A percentile compares a stretch with the other conserved stretches of the same genome.
Conservation (phyloP, 1,140 invertebrate genomes). For the Cherax quadricarinatus region DNA sequence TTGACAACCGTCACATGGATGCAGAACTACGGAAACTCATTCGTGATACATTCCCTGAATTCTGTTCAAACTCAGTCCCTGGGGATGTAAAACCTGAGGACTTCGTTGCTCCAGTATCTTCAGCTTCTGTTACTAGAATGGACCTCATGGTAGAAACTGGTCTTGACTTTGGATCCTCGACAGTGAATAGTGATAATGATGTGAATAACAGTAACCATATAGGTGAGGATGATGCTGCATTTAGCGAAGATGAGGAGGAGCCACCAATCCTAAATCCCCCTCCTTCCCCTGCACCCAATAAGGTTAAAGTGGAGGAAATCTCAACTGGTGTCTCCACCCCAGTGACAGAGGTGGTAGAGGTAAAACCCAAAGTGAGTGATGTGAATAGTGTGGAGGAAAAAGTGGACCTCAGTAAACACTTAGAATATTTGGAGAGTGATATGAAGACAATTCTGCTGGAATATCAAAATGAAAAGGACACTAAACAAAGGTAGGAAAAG, state of each 20-base stretch:
- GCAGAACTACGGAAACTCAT: slow-evolving; percentile 90
- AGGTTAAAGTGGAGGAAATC: slow-evolving; percentile 59
- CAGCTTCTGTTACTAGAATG: slow-evolving; percentile 63
- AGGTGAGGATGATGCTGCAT: slow-evolving; percentile 79
- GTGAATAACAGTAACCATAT: slow-evolving; percentile 78
- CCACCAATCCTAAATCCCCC: slow-evolving; percentile 14
- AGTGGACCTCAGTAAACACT: slow-evolving; percentile 69
- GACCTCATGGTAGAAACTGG: slow-evolving; percentile 68
- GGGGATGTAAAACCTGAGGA: slow-evolving; percentile 68
- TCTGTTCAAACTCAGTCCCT: slow-evolving; percentile 81
- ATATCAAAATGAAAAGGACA: slow-evolving; percentile 70
- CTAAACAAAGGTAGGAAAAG: slow-evolving; percentile 62
- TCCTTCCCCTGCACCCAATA: slow-evolving; percentile 20
- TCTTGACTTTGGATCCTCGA: slow-evolving; percentile 55
- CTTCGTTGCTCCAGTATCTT: slow-evolving; percentile 60
- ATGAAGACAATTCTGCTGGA: slow-evolving; percentile 68
- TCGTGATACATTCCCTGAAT: slow-evolving; percentile 93
- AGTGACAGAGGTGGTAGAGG: slow-evolving; percentile 49
- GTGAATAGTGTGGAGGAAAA: slow-evolving; percentile 64
- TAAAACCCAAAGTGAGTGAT: slow-evolving; percentile 66
- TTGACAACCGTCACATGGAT: slow-evolving; percentile 95
- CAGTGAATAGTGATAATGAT: slow-evolving; percentile 72
- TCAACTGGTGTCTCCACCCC: slow-evolving; percentile 10
- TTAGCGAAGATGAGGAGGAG: slow-evolving; percentile 89
- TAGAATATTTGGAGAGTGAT: slow-evolving; percentile 70